These are phyloP conservation scores for Brachypteracias leptosomus DNA, from an alignment of 2,113 vertebrate species.

Conservation along the genomic window DNA sequence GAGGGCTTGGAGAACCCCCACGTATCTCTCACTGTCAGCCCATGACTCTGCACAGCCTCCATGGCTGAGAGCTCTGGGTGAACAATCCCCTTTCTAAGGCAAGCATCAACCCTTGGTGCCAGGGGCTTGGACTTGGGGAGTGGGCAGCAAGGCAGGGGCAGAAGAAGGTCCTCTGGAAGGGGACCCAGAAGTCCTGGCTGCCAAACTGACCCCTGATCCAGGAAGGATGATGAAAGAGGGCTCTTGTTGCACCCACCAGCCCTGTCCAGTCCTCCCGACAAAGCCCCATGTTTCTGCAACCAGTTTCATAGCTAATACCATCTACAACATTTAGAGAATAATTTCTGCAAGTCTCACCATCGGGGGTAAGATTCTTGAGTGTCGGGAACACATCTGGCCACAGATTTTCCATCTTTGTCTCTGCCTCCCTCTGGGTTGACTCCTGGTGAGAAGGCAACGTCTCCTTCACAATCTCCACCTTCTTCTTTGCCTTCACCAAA, in stretches of 20 bases:
- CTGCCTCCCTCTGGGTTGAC: neutral
- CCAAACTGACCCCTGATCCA: neutral
- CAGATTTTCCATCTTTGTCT: neutral
- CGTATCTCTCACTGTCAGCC: neutral
- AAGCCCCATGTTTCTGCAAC: neutral
- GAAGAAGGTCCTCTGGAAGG: neutral
- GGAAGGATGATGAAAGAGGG: neutral
- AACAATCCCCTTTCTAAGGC: too few relatives aligned
- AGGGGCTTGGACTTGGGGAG: neutral
- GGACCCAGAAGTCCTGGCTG: neutral
- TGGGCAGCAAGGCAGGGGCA: neutral
- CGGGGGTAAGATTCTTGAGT: neutral
- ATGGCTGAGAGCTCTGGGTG: too few relatives aligned
- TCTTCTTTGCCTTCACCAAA: neutral
- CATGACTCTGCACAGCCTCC: neutral
- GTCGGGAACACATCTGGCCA: neutral
- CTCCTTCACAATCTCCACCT: neutral
- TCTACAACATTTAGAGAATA: neutral
- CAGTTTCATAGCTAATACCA: neutral
- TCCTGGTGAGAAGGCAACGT: neutral
- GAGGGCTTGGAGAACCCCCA: neutral
- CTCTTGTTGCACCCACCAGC: neutral
- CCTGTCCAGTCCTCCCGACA: neutral
- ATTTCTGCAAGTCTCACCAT: neutral
- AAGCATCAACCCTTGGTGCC: neutral